Conservation (phyloP, 2,797 vertebrate species). For the Monodelphis domestica region DNA sequence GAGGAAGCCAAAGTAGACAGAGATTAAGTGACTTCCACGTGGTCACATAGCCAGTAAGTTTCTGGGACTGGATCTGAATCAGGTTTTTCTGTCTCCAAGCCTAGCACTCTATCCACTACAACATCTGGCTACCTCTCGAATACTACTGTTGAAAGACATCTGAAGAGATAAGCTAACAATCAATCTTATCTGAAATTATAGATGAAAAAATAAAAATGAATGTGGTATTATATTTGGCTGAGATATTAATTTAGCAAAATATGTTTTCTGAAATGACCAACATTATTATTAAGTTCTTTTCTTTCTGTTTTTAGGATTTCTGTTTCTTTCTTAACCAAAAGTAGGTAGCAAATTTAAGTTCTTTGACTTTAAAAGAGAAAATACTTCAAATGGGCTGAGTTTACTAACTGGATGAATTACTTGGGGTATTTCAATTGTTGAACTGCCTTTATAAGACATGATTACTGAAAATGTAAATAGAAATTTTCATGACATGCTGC, state of each 20-base stretch:
- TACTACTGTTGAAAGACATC: conserved; percentile 23
- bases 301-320: conserved; percentile 41
- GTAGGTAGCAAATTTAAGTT: not conserved
- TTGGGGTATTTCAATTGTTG: not conserved
- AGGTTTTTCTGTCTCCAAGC: not conserved
- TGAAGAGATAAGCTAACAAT: conserved; percentile 25
- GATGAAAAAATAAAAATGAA: conserved; percentile 23
- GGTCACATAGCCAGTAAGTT: not conserved
- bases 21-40: not conserved
- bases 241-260: conserved; percentile 37
- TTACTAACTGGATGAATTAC: not conserved
- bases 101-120: not conserved
- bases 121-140: not conserved
- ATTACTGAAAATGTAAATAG: conserved; percentile 14
- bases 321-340: conserved; percentile 46
- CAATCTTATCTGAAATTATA: conserved; percentile 58
- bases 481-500: conserved; percentile 20
- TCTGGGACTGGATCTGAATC: not conserved
- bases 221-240: conserved; percentile 47
- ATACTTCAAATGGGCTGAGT: not conserved
- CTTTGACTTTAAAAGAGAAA: not conserved
- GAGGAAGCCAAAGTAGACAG: not conserved
- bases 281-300: conserved; percentile 14
- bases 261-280: conserved; percentile 35
- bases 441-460: conserved; percentile 14